Evolutionary conservation across 2,113 vertebrate species (phyloP).

Genomic region (Phylloscopus trochilus): DNA sequence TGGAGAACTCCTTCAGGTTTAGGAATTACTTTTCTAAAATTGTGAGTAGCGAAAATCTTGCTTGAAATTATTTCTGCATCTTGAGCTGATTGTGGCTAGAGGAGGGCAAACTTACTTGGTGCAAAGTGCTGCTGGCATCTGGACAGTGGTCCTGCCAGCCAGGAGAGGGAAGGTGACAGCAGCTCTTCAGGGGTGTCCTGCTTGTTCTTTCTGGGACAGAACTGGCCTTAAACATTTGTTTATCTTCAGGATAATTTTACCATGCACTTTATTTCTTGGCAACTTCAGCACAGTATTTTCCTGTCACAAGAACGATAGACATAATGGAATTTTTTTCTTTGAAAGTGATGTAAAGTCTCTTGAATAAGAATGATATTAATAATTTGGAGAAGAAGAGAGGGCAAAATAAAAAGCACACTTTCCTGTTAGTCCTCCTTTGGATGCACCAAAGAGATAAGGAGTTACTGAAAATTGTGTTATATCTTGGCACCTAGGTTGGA

Average conservation of each 20-base stretch:
- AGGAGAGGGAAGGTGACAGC: background rate
- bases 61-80: background rate
- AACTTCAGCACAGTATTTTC: background rate
- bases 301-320: background rate
- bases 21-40: background rate
- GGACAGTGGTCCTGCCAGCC: background rate
- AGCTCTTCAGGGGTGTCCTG: background rate
- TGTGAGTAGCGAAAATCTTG: background rate
- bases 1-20: background rate
- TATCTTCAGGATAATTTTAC: background rate
- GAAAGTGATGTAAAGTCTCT: background rate
- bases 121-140: fast-evolving
- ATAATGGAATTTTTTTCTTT: background rate
- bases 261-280: background rate
- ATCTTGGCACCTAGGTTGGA: background rate
- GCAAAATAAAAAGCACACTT: background rate
- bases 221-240: background rate
- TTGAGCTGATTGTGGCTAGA: background rate
- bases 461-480: background rate
- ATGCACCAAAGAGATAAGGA: background rate
- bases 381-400: background rate
- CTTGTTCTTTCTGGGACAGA: background rate
- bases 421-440: background rate
- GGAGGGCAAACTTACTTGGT: background rate
- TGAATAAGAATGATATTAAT: background rate